Evolutionary conservation across 2,888 invertebrate genomes (phyloP), one percentile per base, ranked within the genome.

Genomic region (Prosapia bicincta): DNA sequence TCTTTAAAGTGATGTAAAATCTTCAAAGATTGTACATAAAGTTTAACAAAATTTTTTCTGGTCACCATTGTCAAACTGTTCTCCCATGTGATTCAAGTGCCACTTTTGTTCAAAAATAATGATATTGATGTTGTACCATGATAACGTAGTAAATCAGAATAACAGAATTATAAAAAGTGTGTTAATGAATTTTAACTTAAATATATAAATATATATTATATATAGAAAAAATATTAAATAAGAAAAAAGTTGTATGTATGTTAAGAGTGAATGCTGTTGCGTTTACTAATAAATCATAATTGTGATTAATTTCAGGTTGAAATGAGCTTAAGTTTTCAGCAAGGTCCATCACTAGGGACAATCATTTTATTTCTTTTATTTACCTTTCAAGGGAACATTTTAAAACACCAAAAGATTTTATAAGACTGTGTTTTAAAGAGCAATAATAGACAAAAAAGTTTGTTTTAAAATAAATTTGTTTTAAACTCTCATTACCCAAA

Each of bases 81-180:
- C 73, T 69, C 74, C 69, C 69, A 74, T 90, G 90, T 90, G 90
- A 91, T 90, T 89, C 89, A 90, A 90, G 90, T 91, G 90, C 90
- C 90, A 91, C 90, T 90, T 90, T 90, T 90, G 89, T 90, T 90
- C 85, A 86, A 85, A 83, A 83, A 83, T 74, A 69, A 74, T 74
- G 74, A 74, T 74, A 74, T 74, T 74, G 74, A 74, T 74, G 74
- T 74, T 74, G 74, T 74, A 74, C 74, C 69, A 74, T 74, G 69
- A 54, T 54, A 54, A 54, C 54, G n/a, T 54, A 54, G 54, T 20
- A 20, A 54, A 54, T n/a, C 54, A 54, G 20, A 54, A 54, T 54
- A 20, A 54, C 54, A 54, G 54, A 54, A 69, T 74, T 74, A 74
- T 69, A 74, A 69, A 69, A 74, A 74, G 74, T 69, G 74, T 74